Percentiles rank a stretch among this genome's conserved stretches.
phyloP scores from a whole-genome alignment of 2,113 vertebrate species.

The Gnathonemus echidnorhynchus region DNA sequence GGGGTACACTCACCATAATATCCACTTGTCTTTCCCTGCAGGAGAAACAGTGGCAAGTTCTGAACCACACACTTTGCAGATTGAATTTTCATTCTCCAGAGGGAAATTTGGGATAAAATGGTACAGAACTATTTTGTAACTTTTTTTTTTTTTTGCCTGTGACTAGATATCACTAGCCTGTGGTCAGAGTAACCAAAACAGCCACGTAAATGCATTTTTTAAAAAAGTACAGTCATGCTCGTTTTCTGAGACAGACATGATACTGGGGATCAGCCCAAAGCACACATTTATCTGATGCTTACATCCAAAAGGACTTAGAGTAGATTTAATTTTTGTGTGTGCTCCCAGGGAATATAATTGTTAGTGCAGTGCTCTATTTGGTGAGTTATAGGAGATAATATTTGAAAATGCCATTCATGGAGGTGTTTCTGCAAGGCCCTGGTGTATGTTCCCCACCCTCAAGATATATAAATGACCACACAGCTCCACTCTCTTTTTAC shows the following conservation, averaged over 20 bases:
- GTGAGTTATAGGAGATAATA: background rate
- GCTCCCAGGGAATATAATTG: background rate
- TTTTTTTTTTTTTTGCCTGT: background rate
- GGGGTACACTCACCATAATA: constrained; percentile 51
- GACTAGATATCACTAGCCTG: background rate
- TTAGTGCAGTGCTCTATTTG: background rate
- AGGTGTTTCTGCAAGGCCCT: background rate
- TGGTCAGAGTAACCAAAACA: background rate
- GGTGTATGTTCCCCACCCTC: background rate
- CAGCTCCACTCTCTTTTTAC: background rate
- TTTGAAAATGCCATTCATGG: background rate
- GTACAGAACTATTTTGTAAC: background rate
- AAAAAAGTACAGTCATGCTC: background rate
- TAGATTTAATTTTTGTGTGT: background rate
- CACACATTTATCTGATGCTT: background rate
- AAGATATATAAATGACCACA: background rate
- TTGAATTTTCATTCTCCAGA: background rate
- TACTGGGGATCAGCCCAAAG: background rate
- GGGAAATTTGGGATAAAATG: background rate
- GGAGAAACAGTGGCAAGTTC: background rate
- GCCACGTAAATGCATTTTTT: background rate
- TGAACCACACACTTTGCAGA: background rate
- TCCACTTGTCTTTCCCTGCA: constrained; percentile 69
- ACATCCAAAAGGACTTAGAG: background rate
- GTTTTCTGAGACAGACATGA: background rate